Base-by-base conservation (phyloP, 2,888 invertebrate species). In the Agrochola lychnidis region DNA sequence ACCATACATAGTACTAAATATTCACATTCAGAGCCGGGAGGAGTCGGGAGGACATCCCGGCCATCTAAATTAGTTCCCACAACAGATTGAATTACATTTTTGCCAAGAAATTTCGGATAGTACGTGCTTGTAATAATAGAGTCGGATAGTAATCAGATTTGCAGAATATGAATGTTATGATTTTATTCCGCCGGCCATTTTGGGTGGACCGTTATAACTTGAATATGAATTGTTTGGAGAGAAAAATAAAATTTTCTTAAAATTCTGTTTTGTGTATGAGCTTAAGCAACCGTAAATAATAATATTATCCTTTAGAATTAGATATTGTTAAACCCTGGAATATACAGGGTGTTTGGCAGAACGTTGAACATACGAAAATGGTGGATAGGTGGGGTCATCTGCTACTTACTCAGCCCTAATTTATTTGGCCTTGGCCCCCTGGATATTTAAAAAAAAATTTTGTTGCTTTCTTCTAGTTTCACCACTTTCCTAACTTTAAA, bases 1-100 rank as follows among this genome's bases (percentile, higher is more conserved):
- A 59, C 36, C 56, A 71, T 61, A 48, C 6, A 42, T 42, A 57
- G 22, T n/a, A 62, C 68, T 74, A 75, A 82, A 85, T 84, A 89
- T 86, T 89, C 78, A 69, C 45, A 51, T 25, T 56, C 14, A 56
- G 22, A 36, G 6, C 14, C 14, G 25, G 36, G 16, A 62, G 45
- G 30, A 73, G 5, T 25, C 74, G 66, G 42, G 69, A 53, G 56
- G n/a, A 63, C 76, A 19, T 63, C 51, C 73, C 63, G 48, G 71
- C 78, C 81, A 78, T 72, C 80, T 71, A 83, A 90, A 89, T 90
- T 87, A 88, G 82, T 75, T 74, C 81, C 82, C 76, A 62, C 30
- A 63, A 66, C 85, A 88, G 90, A 91, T 90, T 91, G 86, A 90
- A 91, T 91, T 88, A 84, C 87, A 82, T 76, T 84, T 86, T 87